A percentile compares a stretch with the other conserved stretches of the same genome.
phyloP scores from a whole-genome alignment of 2,888 invertebrate species.

The Stramonita haemastoma region DNA sequence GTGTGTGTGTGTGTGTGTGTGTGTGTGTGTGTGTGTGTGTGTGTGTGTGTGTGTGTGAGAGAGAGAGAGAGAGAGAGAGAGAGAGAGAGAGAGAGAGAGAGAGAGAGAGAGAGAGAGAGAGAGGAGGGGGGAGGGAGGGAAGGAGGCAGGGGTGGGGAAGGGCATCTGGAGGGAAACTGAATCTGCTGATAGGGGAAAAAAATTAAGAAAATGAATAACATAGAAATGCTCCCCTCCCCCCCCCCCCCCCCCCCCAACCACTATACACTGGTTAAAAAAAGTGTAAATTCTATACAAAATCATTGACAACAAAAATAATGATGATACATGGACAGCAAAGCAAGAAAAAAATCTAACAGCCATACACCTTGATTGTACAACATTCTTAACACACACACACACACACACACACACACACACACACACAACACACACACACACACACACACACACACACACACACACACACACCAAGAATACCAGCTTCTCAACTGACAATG shows the following conservation, averaged over 20 bases:
- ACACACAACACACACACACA: background rate
- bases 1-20: no score
- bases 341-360: background rate
- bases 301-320: background rate
- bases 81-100: no score
- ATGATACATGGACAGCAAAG: background rate
- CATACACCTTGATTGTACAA: background rate
- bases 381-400: conserved; percentile 2
- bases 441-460: conserved; percentile 7
- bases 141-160: no score
- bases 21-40: no score
- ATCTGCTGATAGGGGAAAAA: background rate
- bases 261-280: no score
- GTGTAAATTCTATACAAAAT: background rate
- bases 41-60: no score
- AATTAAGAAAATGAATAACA: background rate
- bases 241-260: background rate
- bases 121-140: no score
- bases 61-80: no score
- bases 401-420: conserved; percentile 1
- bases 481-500: no score
- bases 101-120: no score
- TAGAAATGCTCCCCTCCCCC: background rate
- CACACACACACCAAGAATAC: background rate
- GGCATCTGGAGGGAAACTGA: no score